Percentiles rank a stretch among this genome's conserved stretches.
phyloP scores from a whole-genome alignment of 2,888 invertebrate species.

The Gymnoscelis rufifasciata region DNA sequence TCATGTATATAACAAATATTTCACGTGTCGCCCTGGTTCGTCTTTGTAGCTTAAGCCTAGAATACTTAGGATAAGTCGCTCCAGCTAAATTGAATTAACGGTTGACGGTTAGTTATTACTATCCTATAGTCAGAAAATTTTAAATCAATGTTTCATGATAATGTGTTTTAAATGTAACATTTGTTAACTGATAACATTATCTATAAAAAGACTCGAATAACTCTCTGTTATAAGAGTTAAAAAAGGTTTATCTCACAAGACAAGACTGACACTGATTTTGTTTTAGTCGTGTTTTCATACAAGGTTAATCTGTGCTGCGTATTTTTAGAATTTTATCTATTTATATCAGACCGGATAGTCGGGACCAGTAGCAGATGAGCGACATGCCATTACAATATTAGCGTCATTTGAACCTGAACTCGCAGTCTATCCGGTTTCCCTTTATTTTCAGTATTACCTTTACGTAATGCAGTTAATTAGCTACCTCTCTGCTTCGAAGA shows the following conservation, averaged over 20 bases:
- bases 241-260: too few species aligned
- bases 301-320: constrained; percentile 66
- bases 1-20: constrained; percentile 36
- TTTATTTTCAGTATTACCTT: constrained; percentile 10
- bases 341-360: constrained; percentile 67
- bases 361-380: constrained; percentile 44
- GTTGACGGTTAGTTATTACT: too few species aligned
- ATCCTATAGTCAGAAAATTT: too few species aligned
- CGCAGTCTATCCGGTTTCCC: constrained; percentile 15
- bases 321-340: constrained; percentile 67
- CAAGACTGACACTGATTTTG: too few species aligned
- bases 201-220: too few species aligned
- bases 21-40: constrained; percentile 27
- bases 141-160: too few species aligned
- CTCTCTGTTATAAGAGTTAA: neutral
- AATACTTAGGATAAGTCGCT: too few species aligned
- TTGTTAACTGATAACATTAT: too few species aligned
- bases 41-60: neutral
- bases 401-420: constrained; percentile 27
- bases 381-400: constrained; percentile 33
- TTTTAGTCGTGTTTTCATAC: constrained; percentile 33
- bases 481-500: too few species aligned
- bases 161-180: too few species aligned
- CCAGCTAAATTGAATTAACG: too few species aligned
- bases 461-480: constrained; percentile 9